Evolutionary conservation across 2,888 invertebrate genomes (phyloP), one percentile per base, ranked within the genome.

Genomic region (Campaea margaritaria): DNA sequence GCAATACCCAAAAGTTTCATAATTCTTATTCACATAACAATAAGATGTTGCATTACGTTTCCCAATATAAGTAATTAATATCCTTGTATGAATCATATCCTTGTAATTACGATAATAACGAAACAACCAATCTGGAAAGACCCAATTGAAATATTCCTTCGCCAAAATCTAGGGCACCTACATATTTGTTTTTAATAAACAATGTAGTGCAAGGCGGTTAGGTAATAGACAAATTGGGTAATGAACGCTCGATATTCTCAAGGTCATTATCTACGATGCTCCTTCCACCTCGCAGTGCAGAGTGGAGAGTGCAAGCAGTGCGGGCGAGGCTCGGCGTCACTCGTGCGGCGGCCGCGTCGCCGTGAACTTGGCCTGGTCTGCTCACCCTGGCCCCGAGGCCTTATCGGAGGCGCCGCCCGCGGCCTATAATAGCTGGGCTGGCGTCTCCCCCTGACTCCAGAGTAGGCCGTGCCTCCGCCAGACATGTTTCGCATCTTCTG

Each of bases 401-500:
- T 87, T 88, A 87, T 87, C 88, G 80, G 88, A 85, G 86, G 85
- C 90, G 89, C 88, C 88, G 90, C 87, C 86, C 85, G 83, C 90
- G 86, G 88, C 89, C 89, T 92, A 92, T 92, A 92, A 91, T 91
- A 92, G 90, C 86, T 82, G 87, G 86, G 89, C 82, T 83, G 88
- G 87, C 89, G 88, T 83, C 89, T 88, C 89, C 88, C 82, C 79
- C 79, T 80, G 82, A 82, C 87, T 89, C 89, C 89, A 90, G 86
- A 90, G 73, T 79, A 75, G 81, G 75, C 79, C 81, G 83, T 80
- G 82, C 83, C 87, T 81, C 81, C 89, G 87, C 72, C 87, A 86
- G 89, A 87, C 87, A 91, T 91, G 91, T 87, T 91, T 76, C 88
- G 87, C 80, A 77, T 85, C 77, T 78, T 90, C 84, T 86, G 82